Conservation (phyloP, 2,797 vertebrate species). For the Arctocebus calabarensis region DNA sequence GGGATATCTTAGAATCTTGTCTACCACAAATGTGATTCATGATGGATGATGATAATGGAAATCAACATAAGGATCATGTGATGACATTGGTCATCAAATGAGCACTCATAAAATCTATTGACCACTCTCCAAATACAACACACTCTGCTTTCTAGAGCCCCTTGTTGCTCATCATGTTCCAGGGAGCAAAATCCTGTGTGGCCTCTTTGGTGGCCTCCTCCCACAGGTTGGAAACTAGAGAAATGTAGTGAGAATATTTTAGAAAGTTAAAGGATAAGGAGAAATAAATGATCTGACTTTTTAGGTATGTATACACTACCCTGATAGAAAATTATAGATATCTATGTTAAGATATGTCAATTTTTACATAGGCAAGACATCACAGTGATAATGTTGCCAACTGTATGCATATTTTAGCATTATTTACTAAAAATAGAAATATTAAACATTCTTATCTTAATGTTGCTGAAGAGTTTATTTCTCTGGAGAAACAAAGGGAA, state of each 20-base stretch:
- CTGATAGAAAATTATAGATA: not conserved
- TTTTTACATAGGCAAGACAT: constrained; percentile 25
- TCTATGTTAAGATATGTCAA: not conserved
- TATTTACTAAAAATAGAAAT: not conserved
- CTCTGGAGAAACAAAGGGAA: not conserved
- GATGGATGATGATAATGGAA: not conserved
- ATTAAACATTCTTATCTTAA: constrained; percentile 12
- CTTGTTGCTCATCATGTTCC: not conserved
- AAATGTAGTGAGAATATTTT: not conserved
- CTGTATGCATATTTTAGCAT: not conserved
- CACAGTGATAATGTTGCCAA: not conserved
- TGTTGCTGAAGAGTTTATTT: constrained; percentile 39
- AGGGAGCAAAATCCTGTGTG: not conserved
- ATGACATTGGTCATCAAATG: not conserved
- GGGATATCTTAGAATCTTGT: not conserved
- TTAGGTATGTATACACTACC: not conserved
- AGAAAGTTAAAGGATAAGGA: constrained; percentile 1
- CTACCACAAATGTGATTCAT: constrained; percentile 7
- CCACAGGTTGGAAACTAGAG: not conserved
- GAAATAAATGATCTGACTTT: not conserved
- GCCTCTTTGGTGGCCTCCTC: not conserved
- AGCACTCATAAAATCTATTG: not conserved
- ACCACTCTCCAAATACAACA: not conserved
- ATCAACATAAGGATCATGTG: not conserved
- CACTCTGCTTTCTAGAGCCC: not conserved